A percentile compares a stretch with the other conserved stretches of the same genome.
Evolutionary conservation across 1,140 invertebrate species (phyloP).

Genomic region (Zaprionus africanus): DNA sequence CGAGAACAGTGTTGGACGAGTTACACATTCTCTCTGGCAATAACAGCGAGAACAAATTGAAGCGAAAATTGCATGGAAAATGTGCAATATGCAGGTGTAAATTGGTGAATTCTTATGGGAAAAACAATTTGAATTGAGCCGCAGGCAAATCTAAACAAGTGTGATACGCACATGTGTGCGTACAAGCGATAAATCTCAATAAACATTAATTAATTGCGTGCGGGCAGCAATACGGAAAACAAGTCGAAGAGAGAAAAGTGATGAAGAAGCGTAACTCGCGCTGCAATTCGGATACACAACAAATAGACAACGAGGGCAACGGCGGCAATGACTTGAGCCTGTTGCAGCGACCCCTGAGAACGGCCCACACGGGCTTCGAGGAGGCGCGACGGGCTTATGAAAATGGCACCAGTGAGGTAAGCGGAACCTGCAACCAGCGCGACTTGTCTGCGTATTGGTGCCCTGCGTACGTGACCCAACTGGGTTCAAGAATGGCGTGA

Average conservation of each 20-base stretch:
- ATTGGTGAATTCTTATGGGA: constrained; percentile 41
- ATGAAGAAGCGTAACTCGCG: constrained; percentile 75
- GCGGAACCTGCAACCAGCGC: constrained; percentile 4
- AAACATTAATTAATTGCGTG: constrained; percentile 6
- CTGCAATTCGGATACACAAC: constrained; percentile 69
- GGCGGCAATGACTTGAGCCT: constrained; percentile 85
- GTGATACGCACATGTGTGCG: constrained; percentile 23
- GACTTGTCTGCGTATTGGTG: constrained; percentile 16
- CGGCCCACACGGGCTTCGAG: constrained; percentile 87
- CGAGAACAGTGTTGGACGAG: constrained; percentile 19
- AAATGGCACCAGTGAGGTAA: constrained; percentile 87
- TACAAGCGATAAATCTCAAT: constrained; percentile 8
- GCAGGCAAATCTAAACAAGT: constrained; percentile 19
- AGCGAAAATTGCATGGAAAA: constrained; percentile 54
- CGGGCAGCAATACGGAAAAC: neutral
- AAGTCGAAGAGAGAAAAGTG: neutral
- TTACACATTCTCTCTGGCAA: constrained; percentile 26
- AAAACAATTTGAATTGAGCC: constrained; percentile 35
- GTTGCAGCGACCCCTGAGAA: constrained; percentile 87
- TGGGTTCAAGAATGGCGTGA: constrained; percentile 54
- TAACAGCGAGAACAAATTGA: constrained; percentile 28
- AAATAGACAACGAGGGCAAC: constrained; percentile 48
- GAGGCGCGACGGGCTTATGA: constrained; percentile 87
- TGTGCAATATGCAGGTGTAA: constrained; percentile 70
- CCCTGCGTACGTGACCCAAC: constrained; percentile 69